Evolutionary conservation across 2,113 vertebrate species (phyloP).

Genomic region (Tympanuchus pallidicinctus): DNA sequence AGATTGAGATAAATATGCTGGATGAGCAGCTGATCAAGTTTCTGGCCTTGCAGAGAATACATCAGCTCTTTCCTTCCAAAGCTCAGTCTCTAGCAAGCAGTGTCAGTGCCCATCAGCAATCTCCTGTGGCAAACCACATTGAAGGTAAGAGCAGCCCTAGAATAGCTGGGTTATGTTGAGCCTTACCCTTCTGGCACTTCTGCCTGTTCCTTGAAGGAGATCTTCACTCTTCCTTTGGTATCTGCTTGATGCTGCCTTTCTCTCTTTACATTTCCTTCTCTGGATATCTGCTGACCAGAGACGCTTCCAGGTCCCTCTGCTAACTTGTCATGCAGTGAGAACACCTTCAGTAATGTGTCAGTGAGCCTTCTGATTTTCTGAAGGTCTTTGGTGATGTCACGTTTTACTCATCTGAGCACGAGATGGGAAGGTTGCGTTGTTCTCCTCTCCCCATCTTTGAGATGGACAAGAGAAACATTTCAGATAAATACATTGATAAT

Average conservation of each 20-base stretch:
- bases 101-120: constrained; percentile 72
- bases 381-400: background rate
- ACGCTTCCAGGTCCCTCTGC: background rate
- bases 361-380: background rate
- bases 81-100: constrained; percentile 75
- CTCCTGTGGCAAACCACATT: constrained; percentile 74
- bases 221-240: background rate
- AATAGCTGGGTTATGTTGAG: background rate
- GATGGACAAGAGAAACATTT: background rate
- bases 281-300: background rate
- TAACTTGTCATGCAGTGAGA: background rate
- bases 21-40: constrained; percentile 93
- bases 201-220: background rate
- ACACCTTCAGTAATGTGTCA: background rate
- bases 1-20: constrained; percentile 92
- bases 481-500: background rate
- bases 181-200: background rate
- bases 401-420: background rate
- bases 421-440: background rate
- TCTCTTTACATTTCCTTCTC: background rate
- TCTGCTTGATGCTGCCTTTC: constrained; percentile 10
- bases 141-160: constrained; percentile 80
- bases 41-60: constrained; percentile 96
- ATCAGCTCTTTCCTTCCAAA: constrained; percentile 92
- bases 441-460: background rate